Base-by-base conservation (phyloP, 2,888 invertebrate species). In the Formica aserva region DNA sequence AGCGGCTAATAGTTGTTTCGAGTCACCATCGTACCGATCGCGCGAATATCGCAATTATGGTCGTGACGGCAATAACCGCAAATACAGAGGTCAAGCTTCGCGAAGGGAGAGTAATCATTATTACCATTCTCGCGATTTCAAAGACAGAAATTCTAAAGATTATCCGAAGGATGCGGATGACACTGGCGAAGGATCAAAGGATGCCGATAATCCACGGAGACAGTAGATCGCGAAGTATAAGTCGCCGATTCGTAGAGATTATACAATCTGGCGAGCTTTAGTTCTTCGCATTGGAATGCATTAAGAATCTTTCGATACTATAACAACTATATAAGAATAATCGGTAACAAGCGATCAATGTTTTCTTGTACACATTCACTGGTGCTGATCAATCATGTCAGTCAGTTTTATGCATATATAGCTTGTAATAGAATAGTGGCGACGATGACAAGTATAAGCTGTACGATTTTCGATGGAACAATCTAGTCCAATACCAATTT, bases 41-140 rank as follows among this genome's bases (percentile, higher is more conserved):
- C 92, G 92, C 52, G 92, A 92, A 18, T 92, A 92, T 60, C 92
- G 92, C 77, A 92, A 92, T 86, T 92, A 93, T 55, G 92, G 92
- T 80, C 90, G 93, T 18, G 93, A 92, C 3, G 92, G 92, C 52
- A 92, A 91, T 13, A 91, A 91, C 81, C 91, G 94, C 67, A 94
- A 94, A 66, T 94, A 93, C 74, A 87, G 93, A 74, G 92, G 93
- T 32, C 92, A 93, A 66, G 91, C 90, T 62, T 90, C 93, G 13
- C 94, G 93, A 29, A 89, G 92, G 82, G 92, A 93, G 41, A 87
- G 87, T 13, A 91, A 92, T 22, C 75, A 90, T 67, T 77, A 89
- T 86, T 74, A 89, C 74, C 88, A 90, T 69, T 86, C 86, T 63
- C 87, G 87, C 29, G 85, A 90, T 82, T 87, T 84, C 32, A 91